A percentile compares a stretch with the other conserved stretches of the same genome.
These are phyloP conservation scores for Passer domesticus DNA, from an alignment of 2,113 vertebrate species.

Conservation along the genomic window DNA sequence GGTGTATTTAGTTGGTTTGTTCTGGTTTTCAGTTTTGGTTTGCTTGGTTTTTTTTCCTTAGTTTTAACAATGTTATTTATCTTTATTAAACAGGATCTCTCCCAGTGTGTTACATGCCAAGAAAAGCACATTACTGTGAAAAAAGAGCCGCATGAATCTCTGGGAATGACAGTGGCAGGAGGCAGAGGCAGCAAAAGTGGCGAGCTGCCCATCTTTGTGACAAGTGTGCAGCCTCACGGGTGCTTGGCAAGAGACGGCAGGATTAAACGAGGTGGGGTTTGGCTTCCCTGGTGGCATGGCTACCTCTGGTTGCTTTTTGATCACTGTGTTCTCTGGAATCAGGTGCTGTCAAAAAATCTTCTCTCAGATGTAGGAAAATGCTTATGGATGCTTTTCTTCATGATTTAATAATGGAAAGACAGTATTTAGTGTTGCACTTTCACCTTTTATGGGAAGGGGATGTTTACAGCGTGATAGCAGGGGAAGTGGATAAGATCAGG, in stretches of 20 bases:
- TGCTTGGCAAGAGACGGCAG: conserved; percentile 93
- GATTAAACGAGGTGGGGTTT: conserved; percentile 88
- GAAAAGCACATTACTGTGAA: conserved; percentile 97
- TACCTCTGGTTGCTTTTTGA: neutral
- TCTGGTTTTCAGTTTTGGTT: neutral
- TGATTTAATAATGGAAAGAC: neutral
- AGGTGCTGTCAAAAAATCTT: neutral
- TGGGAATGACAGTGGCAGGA: conserved; percentile 97
- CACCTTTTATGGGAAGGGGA: conserved; percentile 12
- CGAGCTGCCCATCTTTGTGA: conserved; percentile 96
- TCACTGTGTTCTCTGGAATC: neutral
- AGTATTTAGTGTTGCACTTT: neutral
- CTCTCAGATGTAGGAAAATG: neutral
- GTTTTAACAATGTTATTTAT: conserved; percentile 14
- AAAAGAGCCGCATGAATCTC: conserved; percentile 94
- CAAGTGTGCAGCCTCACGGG: conserved; percentile 94
- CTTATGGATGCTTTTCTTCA: neutral
- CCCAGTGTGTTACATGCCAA: conserved; percentile 93
- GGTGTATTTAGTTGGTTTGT: neutral
- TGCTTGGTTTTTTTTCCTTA: neutral
- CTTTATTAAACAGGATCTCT: conserved; percentile 83
- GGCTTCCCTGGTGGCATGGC: neutral
- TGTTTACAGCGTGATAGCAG: neutral
- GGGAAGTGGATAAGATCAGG: neutral
- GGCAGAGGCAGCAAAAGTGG: conserved; percentile 96